These are phyloP conservation scores for Chymomyza amoena DNA, from an alignment of 2,888 invertebrate genomes.

Conservation along the genomic window DNA sequence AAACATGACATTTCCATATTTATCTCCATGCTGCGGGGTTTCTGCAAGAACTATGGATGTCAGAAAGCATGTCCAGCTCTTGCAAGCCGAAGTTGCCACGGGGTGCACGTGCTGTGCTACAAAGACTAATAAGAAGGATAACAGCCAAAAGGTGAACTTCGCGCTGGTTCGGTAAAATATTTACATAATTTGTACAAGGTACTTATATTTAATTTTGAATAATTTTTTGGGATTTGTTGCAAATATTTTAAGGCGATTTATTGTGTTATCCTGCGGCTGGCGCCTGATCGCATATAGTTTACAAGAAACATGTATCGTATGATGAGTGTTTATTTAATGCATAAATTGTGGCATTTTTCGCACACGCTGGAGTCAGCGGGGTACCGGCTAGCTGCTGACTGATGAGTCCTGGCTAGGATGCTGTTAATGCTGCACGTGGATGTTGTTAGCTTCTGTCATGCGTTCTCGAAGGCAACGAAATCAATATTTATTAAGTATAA, in stretches of 20 bases:
- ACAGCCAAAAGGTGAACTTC: slow-evolving; percentile 46
- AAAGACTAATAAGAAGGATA: slow-evolving; percentile 32
- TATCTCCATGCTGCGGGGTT: slow-evolving; percentile 45
- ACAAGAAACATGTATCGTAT: not conserved
- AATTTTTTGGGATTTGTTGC: slow-evolving; percentile 53
- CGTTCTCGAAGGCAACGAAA: slow-evolving; percentile 57
- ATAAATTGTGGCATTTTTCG: slow-evolving; percentile 35
- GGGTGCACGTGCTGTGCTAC: slow-evolving; percentile 4
- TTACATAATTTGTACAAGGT: slow-evolving; percentile 55
- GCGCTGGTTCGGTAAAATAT: slow-evolving; percentile 40
- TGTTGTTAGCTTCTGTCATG: slow-evolving; percentile 55
- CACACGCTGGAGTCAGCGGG: not conserved
- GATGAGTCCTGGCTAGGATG: slow-evolving; percentile 31
- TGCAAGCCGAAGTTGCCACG: not conserved
- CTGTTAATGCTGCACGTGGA: slow-evolving; percentile 46
- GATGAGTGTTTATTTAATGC: slow-evolving; percentile 41
- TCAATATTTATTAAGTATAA: slow-evolving; percentile 67
- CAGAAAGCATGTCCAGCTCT: not conserved
- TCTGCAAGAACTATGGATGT: slow-evolving; percentile 2
- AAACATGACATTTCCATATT: slow-evolving; percentile 69
- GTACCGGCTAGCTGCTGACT: slow-evolving; percentile 9
- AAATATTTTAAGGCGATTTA: slow-evolving; percentile 61
- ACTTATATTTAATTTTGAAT: slow-evolving; percentile 63
- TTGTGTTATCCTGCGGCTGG: slow-evolving; percentile 29
- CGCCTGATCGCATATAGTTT: too few species aligned